Evolutionary conservation across 2,888 invertebrate species (phyloP), one percentile per base, ranked within the genome.

Genomic region (Drosophila colorata): DNA sequence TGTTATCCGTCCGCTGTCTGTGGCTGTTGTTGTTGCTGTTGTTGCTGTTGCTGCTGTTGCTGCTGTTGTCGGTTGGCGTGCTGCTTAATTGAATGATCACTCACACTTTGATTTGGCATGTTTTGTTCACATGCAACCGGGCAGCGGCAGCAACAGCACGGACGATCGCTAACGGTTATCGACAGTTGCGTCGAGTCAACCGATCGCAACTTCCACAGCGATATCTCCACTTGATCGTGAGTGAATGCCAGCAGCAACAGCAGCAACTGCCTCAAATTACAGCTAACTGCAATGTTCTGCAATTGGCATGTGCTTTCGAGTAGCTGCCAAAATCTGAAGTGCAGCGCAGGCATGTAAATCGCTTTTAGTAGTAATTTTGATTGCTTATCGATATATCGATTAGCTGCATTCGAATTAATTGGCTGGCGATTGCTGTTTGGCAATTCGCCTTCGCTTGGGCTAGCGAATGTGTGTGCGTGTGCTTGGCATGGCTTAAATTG

Each of bases 1-100:
- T 85, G 83, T 9, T 23, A 23, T 23, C 5, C 23, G 4, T 23
- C 23, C 23, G 3, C 4, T 23, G 23, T 5, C 23, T 23, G 23
- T 23, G 38, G 38, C 46, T 48, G 71, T 33, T 46, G 52, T 44
- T 52, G 51, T 38, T 31, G 60, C n/a, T n/a, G n/a, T n/a, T n/a
- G 44, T 49, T 37, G 69, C n/a, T 23, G 28, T 9, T 28, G 28
- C 9, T 9, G 88, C 84, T 87, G n/a, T n/a, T 87, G 83, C 88
- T 85, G 83, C 3, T 46, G 61, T 33, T 47, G 61, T 48, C 65
- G 66, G 67, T 67, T 88, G 87, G 88, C 84, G 88, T 88, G 83
- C 88, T 85, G 83, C 84, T 85, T 85, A 85, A 85, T 85, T 85
- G 85, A 85, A 85, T 85, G 89, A 85, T 85, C 85, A 85, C 89